Evolutionary conservation across 2,113 vertebrate species (phyloP).

Genomic region (Strix uralensis): DNA sequence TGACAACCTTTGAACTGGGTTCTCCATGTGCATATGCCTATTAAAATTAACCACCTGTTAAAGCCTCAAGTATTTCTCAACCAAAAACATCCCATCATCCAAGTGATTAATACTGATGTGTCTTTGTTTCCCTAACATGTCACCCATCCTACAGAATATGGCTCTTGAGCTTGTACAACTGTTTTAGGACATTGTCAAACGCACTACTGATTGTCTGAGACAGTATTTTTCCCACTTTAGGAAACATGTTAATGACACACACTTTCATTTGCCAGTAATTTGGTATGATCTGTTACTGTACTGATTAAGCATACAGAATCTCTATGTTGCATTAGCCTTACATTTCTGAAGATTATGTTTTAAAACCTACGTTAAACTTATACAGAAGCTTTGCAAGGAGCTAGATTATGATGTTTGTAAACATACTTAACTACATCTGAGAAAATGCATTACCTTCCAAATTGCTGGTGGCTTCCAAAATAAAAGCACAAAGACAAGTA

Average conservation of each 20-base stretch:
- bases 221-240: not conserved
- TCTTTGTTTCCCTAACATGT: not conserved
- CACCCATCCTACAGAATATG: not conserved
- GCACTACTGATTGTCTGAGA: no score
- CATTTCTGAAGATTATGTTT: not conserved
- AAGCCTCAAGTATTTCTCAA: not conserved
- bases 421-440: not conserved
- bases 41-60: not conserved
- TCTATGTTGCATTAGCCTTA: not conserved
- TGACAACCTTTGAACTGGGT: not conserved
- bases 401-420: not conserved
- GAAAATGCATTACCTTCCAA: not conserved
- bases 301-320: not conserved
- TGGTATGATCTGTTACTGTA: not conserved
- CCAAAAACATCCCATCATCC: not conserved
- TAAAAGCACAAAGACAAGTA: not conserved
- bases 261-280: not conserved
- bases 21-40: not conserved
- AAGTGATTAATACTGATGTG: not conserved
- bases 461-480: not conserved
- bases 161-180: not conserved
- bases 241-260: fast-evolving
- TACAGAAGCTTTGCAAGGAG: not conserved
- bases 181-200: not conserved
- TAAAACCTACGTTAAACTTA: not conserved